A percentile compares a stretch with the other conserved stretches of the same genome.
These are phyloP conservation scores for Oedothorax gibbosus DNA, from an alignment of 1,140 invertebrate species.

Conservation along the genomic window DNA sequence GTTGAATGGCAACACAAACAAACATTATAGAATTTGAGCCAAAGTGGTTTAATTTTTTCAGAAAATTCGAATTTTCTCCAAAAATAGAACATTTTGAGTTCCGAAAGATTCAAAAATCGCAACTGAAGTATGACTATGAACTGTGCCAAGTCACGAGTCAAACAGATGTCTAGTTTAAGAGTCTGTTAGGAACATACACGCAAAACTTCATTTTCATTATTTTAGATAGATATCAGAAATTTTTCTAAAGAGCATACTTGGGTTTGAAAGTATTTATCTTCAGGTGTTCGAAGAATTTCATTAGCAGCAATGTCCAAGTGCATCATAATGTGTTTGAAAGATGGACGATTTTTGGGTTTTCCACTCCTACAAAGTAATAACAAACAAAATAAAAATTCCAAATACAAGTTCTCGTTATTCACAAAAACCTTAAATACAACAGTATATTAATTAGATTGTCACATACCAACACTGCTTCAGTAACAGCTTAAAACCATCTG, in stretches of 20 bases:
- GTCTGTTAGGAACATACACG: no score
- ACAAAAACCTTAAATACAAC: neutral
- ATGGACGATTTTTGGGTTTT: conserved; percentile 91
- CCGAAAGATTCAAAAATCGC: no score
- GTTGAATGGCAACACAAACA: no score
- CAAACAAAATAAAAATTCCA: neutral
- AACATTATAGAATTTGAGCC: no score
- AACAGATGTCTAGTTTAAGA: no score
- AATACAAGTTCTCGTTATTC: neutral
- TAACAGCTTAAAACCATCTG: conserved; percentile 81
- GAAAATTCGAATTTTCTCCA: no score
- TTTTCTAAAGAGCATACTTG: conserved; percentile 64
- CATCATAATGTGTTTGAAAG: conserved; percentile 91
- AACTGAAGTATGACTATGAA: no score
- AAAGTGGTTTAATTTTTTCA: no score
- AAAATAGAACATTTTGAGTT: no score
- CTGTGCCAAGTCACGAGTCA: no score
- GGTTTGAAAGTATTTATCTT: conserved; percentile 74
- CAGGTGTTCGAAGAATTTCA: conserved; percentile 78
- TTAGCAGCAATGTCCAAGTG: conserved; percentile 88
- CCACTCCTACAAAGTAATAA: conserved; percentile 73
- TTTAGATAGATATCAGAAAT: no score
- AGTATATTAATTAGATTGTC: neutral
- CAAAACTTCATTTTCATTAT: no score
- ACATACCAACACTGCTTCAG: conserved; percentile 88